Conservation (phyloP, 2,113 vertebrate genomes). For the Epinephelus lanceolatus region DNA sequence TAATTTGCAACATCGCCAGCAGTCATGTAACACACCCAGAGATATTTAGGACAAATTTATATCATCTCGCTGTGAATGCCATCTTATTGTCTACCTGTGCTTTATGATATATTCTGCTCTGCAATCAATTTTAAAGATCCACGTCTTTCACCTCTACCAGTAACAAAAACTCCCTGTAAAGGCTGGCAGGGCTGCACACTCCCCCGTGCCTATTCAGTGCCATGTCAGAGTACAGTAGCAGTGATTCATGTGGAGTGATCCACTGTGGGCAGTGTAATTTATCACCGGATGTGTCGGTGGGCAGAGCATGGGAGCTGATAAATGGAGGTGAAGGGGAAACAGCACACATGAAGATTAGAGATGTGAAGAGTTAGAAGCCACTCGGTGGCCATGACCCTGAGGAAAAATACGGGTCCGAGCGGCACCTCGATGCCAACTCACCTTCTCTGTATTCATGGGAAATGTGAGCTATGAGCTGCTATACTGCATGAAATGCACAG, state of each 20-base stretch:
- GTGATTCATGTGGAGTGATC: conserved; percentile 52
- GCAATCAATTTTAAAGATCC: not conserved
- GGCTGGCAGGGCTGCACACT: not conserved
- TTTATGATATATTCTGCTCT: not conserved
- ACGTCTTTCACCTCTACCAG: not conserved
- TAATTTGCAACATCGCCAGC: too few species aligned
- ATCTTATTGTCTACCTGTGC: not conserved
- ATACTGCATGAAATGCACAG: conserved; percentile 10
- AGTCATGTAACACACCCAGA: not conserved
- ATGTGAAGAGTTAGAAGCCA: conserved; percentile 18
- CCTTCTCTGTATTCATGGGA: conserved; percentile 32
- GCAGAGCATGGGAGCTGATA: conserved; percentile 48
- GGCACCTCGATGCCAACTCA: not conserved
- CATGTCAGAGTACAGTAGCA: conserved; percentile 8
- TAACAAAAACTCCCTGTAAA: conserved; percentile 3
- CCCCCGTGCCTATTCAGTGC: not conserved
- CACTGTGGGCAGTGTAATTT: conserved; percentile 43
- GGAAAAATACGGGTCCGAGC: not conserved
- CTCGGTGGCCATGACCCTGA: conserved; percentile 49
- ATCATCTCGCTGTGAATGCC: too few species aligned
- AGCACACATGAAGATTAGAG: conserved; percentile 41
- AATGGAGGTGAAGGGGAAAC: conserved; percentile 61
- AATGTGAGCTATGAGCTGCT: conserved; percentile 23
- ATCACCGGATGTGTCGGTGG: conserved; percentile 55
- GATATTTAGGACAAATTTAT: not conserved